These are phyloP conservation scores for Spialia ferax DNA, from an alignment of 2,888 invertebrate genomes.

Conservation along the genomic window DNA sequence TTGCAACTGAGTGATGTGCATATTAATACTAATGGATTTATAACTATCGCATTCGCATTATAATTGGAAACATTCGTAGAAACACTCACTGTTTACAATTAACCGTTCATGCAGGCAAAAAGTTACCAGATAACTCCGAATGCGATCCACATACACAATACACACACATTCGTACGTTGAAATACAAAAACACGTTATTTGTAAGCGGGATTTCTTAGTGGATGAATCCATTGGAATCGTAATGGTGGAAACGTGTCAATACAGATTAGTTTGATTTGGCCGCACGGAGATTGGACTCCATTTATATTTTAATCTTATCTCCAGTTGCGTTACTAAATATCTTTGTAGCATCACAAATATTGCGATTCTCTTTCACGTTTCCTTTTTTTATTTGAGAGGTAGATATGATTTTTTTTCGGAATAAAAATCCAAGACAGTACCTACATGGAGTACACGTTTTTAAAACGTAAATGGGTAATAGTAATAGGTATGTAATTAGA, in stretches of 20 bases:
- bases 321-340: constrained; percentile 35
- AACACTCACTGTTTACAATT: constrained; percentile 3
- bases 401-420: neutral
- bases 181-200: constrained; percentile 62
- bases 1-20: neutral
- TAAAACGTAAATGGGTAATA: too few relatives aligned
- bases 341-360: constrained; percentile 39
- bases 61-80: neutral
- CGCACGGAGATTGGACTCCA: constrained; percentile 48
- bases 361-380: constrained; percentile 31
- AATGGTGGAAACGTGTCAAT: constrained; percentile 84
- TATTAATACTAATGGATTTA: neutral
- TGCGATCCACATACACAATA: constrained; percentile 40
- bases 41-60: neutral
- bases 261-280: constrained; percentile 69
- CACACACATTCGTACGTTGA: constrained; percentile 53
- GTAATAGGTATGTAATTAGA: too few relatives aligned
- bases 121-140: constrained; percentile 12
- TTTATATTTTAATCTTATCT: constrained; percentile 49
- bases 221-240: constrained; percentile 76
- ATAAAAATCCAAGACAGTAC: too few relatives aligned
- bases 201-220: constrained; percentile 66
- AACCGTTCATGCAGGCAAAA: constrained; percentile 10
- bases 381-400: constrained; percentile 12
- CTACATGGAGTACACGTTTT: too few relatives aligned